A percentile compares a stretch with the other conserved stretches of the same genome.
Evolutionary conservation across 2,888 invertebrate species (phyloP).

Genomic region (Scaptomyza cyrtandrae): DNA sequence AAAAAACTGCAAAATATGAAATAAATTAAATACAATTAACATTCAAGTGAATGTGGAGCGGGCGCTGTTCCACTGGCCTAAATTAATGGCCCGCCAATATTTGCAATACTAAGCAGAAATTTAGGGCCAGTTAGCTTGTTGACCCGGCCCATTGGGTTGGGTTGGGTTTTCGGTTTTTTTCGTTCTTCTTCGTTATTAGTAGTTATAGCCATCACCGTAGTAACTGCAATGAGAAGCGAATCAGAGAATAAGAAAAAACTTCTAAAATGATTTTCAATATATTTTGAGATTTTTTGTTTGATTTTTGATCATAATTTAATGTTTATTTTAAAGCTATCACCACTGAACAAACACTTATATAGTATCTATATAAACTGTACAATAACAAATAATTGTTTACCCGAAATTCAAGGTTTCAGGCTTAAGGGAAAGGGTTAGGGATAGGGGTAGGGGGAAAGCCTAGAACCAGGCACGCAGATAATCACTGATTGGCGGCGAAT

Average conservation of each 20-base stretch:
- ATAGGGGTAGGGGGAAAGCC: not conserved
- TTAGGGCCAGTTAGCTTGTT: conserved; percentile 8
- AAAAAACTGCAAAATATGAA: conserved; percentile 40
- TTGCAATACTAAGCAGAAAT: conserved; percentile 60
- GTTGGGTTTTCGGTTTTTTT: not conserved
- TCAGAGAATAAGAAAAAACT: conserved; percentile 35
- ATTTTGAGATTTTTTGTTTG: conserved; percentile 46
- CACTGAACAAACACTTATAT: not conserved
- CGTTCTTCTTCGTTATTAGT: conserved; percentile 41
- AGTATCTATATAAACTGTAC: conserved; percentile 11
- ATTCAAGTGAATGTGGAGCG: conserved; percentile 26
- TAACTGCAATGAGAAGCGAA: conserved; percentile 67
- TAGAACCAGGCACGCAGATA: conserved; percentile 69
- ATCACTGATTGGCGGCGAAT: conserved; percentile 61
- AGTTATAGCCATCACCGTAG: conserved; percentile 36
- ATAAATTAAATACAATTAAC: conserved; percentile 34
- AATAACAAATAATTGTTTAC: conserved; percentile 10
- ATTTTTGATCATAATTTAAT: conserved; percentile 7
- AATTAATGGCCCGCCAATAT: conserved; percentile 36
- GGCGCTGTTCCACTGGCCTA: conserved; percentile 58
- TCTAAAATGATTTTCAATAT: conserved; percentile 51
- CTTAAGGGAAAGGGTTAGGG: not conserved
- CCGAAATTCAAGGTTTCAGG: not conserved
- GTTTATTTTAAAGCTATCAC: conserved; percentile 28
- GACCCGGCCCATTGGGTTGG: conserved; percentile 22